Conservation (phyloP, 2,113 vertebrate genomes). For the Fulmarus glacialis region DNA sequence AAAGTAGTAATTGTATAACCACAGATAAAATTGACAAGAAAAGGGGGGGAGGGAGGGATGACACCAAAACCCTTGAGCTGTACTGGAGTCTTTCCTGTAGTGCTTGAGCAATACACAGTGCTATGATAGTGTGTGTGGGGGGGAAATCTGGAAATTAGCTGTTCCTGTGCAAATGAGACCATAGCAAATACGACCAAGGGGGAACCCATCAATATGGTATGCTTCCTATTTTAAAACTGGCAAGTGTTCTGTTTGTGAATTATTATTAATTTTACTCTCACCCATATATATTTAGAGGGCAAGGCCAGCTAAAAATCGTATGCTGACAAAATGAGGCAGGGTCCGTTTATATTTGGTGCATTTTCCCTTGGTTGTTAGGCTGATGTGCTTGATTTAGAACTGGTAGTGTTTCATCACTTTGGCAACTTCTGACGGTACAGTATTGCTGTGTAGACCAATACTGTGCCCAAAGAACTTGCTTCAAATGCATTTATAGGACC, state of each 20-base stretch:
- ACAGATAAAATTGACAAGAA: background rate
- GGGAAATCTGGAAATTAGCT: background rate
- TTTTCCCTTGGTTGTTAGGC: background rate
- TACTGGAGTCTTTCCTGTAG: background rate
- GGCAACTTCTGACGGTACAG: background rate
- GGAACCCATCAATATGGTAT: background rate
- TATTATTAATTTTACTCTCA: background rate
- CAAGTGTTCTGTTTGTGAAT: background rate
- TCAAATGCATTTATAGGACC: background rate
- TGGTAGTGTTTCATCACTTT: slow-evolving; percentile 22
- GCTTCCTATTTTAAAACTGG: slow-evolving; percentile 18
- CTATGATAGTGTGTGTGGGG: too few relatives aligned
- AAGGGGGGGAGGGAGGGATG: too few relatives aligned
- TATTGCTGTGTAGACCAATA: background rate
- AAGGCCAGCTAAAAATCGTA: slow-evolving; percentile 13
- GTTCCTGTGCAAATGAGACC: background rate
- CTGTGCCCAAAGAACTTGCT: background rate
- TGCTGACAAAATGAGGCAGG: background rate
- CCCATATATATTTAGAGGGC: background rate
- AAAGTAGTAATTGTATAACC: background rate
- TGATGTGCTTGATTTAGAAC: slow-evolving; percentile 27
- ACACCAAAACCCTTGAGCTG: background rate
- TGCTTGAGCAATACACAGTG: background rate
- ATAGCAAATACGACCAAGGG: background rate
- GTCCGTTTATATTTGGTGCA: background rate